phyloP scores from a whole-genome alignment of 2,797 vertebrate species.

The Phaenicophaeus curvirostris region DNA sequence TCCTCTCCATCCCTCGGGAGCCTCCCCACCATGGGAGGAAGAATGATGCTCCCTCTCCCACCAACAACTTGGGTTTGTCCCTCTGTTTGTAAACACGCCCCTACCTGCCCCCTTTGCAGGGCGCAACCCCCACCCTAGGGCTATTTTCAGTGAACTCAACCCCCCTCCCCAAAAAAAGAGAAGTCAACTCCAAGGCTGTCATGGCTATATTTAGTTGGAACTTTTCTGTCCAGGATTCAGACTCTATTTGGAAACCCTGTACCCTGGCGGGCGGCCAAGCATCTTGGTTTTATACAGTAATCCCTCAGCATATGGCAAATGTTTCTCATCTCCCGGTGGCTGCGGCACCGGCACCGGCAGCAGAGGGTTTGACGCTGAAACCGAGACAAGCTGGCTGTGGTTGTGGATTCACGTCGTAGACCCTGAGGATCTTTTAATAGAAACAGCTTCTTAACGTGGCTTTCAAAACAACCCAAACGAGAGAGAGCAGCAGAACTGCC shows the following conservation, averaged over 20 bases:
- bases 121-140: background rate
- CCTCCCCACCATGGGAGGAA: background rate
- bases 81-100: background rate
- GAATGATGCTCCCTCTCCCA: background rate
- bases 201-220: constrained; percentile 78
- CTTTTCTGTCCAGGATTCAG: constrained; percentile 69
- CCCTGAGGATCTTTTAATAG: background rate
- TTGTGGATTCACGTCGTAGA: background rate
- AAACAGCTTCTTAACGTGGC: background rate
- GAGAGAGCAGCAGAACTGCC: background rate
- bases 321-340: constrained; percentile 36
- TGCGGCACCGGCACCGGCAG: background rate
- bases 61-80: background rate
- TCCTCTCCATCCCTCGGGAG: background rate
- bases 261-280: constrained; percentile 67
- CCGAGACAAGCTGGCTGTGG: background rate
- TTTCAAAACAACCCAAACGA: background rate
- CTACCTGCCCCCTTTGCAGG: background rate
- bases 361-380: background rate
- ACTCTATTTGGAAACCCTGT: constrained; percentile 78
- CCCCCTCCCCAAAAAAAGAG: background rate
- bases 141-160: constrained; percentile 66
- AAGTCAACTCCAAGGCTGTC: constrained; percentile 44
- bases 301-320: constrained; percentile 69
- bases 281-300: constrained; percentile 69